phyloP scores from a whole-genome alignment of 2,797 vertebrate genomes.

The Fringilla coelebs region DNA sequence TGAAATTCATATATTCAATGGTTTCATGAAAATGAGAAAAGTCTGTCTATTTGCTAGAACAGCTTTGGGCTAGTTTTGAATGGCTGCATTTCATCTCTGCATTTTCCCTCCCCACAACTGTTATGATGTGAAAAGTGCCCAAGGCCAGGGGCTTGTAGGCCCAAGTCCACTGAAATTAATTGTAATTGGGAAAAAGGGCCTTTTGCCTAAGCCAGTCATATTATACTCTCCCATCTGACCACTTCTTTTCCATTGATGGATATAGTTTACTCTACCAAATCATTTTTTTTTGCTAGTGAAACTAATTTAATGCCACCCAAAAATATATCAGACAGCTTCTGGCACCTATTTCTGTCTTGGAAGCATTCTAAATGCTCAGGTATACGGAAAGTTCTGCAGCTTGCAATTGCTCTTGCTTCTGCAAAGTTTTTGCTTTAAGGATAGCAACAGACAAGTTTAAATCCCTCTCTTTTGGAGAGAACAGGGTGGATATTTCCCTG shows the following conservation, averaged over 20 bases:
- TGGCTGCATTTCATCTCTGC: conserved; percentile 66
- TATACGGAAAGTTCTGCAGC: conserved; percentile 10
- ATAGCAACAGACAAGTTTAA: neutral
- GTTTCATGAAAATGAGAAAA: conserved; percentile 70
- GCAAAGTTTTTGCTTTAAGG: conserved; percentile 32
- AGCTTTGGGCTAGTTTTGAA: conserved; percentile 71
- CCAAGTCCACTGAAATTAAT: conserved; percentile 67
- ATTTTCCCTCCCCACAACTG: conserved; percentile 63
- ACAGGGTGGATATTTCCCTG: neutral
- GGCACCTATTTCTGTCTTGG: conserved; percentile 17
- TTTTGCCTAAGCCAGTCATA: conserved; percentile 51
- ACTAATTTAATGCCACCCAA: conserved; percentile 46
- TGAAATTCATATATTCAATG: conserved; percentile 68
- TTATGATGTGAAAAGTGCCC: conserved; percentile 71
- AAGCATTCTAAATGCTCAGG: neutral
- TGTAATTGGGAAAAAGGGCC: conserved; percentile 48
- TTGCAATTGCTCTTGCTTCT: neutral
- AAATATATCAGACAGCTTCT: conserved; percentile 43
- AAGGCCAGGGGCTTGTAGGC: conserved; percentile 65
- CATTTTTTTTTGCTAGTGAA: conserved; percentile 11
- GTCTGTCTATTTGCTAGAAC: conserved; percentile 68
- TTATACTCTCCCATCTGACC: conserved; percentile 31
- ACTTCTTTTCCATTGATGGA: conserved; percentile 39
- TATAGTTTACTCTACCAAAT: conserved; percentile 24
- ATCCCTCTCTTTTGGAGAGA: neutral